Evolutionary conservation across 2,888 invertebrate species (phyloP).

Genomic region (Gisinianus flammeolus): DNA sequence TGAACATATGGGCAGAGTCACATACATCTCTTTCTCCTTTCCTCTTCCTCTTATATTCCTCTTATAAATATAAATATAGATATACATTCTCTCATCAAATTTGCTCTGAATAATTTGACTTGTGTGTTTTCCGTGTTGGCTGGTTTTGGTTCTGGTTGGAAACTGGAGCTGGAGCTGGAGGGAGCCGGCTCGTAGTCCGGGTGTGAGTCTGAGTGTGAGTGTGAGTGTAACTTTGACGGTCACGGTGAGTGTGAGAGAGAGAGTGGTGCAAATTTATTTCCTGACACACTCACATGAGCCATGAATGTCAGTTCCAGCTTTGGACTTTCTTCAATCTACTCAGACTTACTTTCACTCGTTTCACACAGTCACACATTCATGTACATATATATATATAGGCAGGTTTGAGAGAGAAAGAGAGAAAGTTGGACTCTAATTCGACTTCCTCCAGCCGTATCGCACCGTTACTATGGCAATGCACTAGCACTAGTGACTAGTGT

Average conservation of each 20-base stretch:
- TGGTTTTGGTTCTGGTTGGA: not conserved
- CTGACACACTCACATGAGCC: not conserved
- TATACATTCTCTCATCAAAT: conserved; percentile 8
- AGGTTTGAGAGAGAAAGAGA: not conserved
- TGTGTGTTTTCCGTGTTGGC: not conserved
- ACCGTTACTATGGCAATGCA: not conserved
- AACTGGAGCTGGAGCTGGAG: not conserved
- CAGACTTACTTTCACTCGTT: too few relatives aligned
- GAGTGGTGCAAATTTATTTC: not conserved
- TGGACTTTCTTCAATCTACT: not conserved
- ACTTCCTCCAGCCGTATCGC: not conserved
- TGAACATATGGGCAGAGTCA: not conserved
- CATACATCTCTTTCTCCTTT: not conserved
- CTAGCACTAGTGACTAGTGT: not conserved
- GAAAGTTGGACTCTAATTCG: not conserved
- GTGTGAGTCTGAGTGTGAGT: too few relatives aligned
- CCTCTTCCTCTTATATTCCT: not conserved
- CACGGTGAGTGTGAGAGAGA: not conserved
- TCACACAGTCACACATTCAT: too few relatives aligned
- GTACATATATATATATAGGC: too few relatives aligned
- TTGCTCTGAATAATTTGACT: conserved; percentile 6
- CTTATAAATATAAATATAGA: too few relatives aligned
- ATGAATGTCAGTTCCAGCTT: not conserved
- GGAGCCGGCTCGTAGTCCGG: too few relatives aligned
- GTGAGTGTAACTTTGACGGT: too few relatives aligned